Evolutionary conservation across 2,888 invertebrate genomes (phyloP).

Genomic region (Romanomermis culicivorax): DNA sequence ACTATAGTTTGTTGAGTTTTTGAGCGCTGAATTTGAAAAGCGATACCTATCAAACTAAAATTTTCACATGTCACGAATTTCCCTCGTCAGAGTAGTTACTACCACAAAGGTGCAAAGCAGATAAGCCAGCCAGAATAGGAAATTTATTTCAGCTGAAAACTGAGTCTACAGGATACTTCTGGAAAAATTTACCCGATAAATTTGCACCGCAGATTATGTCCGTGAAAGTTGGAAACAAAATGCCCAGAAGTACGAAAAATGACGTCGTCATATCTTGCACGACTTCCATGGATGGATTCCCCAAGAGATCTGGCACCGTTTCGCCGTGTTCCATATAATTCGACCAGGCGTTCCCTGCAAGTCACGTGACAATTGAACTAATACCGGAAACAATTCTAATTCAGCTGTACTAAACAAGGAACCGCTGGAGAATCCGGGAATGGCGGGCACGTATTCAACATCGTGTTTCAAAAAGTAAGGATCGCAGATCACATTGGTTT

Average conservation of each 20-base stretch:
- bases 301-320: conserved; percentile 17
- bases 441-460: conserved; percentile 48
- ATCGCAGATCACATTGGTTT: not conserved
- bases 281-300: conserved; percentile 35
- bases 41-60: too few species aligned
- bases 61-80: too few species aligned
- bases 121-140: too few species aligned
- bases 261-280: conserved; percentile 69
- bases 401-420: conserved; percentile 52
- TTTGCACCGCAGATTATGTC: conserved; percentile 99
- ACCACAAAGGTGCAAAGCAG: too few species aligned
- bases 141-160: too few species aligned
- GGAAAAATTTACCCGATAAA: conserved; percentile 45
- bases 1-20: too few species aligned
- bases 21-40: too few species aligned
- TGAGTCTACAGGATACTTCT: too few species aligned
- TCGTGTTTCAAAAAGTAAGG: not conserved
- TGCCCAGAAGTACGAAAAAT: conserved; percentile 86
- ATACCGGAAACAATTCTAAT: not conserved
- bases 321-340: conserved; percentile 20
- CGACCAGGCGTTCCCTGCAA: conserved; percentile 15
- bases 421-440: conserved; percentile 71
- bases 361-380: not conserved
- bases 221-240: conserved; percentile 97
- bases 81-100: too few species aligned